Base-by-base conservation (phyloP, 2,113 vertebrate genomes). In the Rhinoptilus africanus region DNA sequence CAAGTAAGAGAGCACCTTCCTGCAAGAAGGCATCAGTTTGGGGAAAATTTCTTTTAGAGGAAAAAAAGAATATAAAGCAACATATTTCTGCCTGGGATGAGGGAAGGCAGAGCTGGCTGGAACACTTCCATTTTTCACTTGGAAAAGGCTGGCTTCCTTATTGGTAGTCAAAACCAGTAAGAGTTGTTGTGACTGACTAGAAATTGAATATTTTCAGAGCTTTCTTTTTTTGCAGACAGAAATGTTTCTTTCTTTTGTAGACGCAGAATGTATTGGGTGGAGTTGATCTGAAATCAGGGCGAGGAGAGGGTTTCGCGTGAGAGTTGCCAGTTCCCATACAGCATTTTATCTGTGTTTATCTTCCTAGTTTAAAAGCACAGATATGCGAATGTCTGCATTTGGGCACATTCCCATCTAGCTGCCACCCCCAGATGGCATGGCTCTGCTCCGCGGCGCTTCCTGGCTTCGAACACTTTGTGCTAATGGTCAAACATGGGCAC, bases 401-500 rank as follows among this genome's bases (percentile, higher is more conserved):
- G 85, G 57, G 59, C 90, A 89, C 0, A 0, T 75, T 92, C 89
- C 88, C 79, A 82, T 77, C 56, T 76, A 57, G 59, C 84, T 95
- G 93, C 51, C 71, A 71, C 12, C 27, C 51, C 57, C 91, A 51
- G 60, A 80, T 59, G 78, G 66, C 76, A 77, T 9, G 45, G 60
- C 30, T 93, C 54, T 32, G 51, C 51, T 85, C 89, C 6, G 7
- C 87, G 91, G 89, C 28, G 1, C 66, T 89, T 54, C 63, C 48
- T 69, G 77, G 34, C 80, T 94, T 68, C 3, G 3, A 75, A 68
- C 10, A 6, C 8, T 35, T 54, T 13, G 48, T 81, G 83, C 92
- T 62, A n/a, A 35, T 75, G 88, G 90, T 95, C 95, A 97, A 92
- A 92, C 82, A 88, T 13, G 48, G 82, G 85, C 96, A 95, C 84